Evolutionary conservation across 2,888 invertebrate species (phyloP).

Genomic region (Gastrophysa polygoni): DNA sequence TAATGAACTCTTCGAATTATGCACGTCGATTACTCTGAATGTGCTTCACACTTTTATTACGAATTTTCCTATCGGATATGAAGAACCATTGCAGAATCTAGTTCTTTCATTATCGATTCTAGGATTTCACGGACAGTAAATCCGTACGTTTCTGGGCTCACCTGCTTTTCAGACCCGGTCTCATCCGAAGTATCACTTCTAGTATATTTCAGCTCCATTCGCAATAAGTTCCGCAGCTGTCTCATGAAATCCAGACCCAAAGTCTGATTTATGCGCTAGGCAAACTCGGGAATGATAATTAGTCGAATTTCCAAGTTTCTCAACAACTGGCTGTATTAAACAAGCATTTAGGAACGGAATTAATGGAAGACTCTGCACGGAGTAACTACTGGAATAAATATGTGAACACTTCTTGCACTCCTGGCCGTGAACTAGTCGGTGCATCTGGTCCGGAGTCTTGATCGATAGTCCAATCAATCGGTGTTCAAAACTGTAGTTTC

Average conservation of each 20-base stretch:
- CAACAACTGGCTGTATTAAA: conserved; percentile 14
- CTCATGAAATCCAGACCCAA: conserved; percentile 10
- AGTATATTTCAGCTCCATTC: neutral
- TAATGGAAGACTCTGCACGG: conserved; percentile 15
- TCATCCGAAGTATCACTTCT: no score
- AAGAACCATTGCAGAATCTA: no score
- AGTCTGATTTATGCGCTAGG: conserved; percentile 13
- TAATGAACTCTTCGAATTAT: no score
- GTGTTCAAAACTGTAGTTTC: neutral
- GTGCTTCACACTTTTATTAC: no score
- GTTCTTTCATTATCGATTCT: no score
- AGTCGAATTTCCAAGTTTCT: conserved; percentile 12
- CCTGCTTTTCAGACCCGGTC: no score
- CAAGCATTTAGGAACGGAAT: conserved; percentile 14
- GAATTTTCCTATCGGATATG: no score
- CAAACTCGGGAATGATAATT: conserved; percentile 15
- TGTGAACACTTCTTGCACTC: conserved; percentile 16
- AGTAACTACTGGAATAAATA: conserved; percentile 13
- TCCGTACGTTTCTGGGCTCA: no score
- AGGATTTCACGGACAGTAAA: no score
- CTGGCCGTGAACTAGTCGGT: neutral
- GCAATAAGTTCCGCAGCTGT: neutral
- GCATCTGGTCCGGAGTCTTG: neutral
- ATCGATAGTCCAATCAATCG: no score
- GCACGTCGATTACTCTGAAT: no score